Percentiles rank a stretch among this genome's conserved stretches.
phyloP scores from a whole-genome alignment of 2,888 invertebrate species.

The Helicoverpa assulta region DNA sequence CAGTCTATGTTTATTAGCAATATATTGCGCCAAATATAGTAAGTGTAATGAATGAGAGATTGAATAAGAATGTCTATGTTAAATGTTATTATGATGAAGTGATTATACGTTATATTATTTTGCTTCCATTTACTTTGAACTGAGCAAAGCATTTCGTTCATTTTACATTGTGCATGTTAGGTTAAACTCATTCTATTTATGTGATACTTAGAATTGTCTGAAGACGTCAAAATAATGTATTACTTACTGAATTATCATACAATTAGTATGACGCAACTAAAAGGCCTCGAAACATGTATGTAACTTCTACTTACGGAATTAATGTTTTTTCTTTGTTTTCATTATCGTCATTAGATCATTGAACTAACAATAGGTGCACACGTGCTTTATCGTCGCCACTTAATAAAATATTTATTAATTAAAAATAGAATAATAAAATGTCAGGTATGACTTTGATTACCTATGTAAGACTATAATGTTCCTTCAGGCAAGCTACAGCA shows the following conservation, averaged over 20 bases:
- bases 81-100: slow-evolving; percentile 45
- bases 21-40: slow-evolving; percentile 76
- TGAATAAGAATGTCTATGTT: slow-evolving; percentile 45
- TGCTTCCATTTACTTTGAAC: slow-evolving; percentile 54
- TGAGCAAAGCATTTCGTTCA: slow-evolving; percentile 61
- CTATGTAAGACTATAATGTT: background rate
- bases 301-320: slow-evolving; percentile 1
- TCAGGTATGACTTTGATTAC: background rate
- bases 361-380: background rate
- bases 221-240: background rate
- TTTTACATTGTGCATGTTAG: slow-evolving; percentile 46
- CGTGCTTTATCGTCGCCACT: slow-evolving; percentile 46
- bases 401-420: background rate
- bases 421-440: background rate
- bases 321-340: slow-evolving; percentile 9
- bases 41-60: slow-evolving; percentile 49
- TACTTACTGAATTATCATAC: background rate
- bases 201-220: slow-evolving; percentile 25
- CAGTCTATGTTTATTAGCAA: slow-evolving; percentile 66
- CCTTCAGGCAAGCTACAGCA: background rate
- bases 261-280: background rate
- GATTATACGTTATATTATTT: slow-evolving; percentile 29
- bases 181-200: slow-evolving; percentile 45
- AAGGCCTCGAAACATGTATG: background rate
- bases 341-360: background rate